Percentiles rank a stretch among this genome's conserved stretches.
Conservation (phyloP, 2,888 invertebrate genomes). For the Mythimna loreyi region DNA sequence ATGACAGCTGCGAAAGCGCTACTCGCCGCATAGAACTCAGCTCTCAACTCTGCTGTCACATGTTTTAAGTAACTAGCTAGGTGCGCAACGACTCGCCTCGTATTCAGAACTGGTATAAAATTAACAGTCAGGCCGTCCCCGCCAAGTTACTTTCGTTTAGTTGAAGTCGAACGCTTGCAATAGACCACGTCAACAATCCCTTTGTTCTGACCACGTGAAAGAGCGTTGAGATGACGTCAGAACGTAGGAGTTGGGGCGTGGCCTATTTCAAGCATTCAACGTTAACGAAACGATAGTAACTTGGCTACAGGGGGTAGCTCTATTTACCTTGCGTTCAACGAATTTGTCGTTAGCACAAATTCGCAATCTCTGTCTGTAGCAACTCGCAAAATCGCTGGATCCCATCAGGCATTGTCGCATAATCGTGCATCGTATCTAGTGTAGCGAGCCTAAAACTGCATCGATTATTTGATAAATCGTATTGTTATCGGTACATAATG, state of each 20-base stretch:
- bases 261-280: no score
- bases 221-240: no score
- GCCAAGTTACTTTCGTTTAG: no score
- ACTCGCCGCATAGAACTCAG: background rate
- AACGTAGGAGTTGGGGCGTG: no score
- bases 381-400: slow-evolving; percentile 2
- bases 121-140: no score
- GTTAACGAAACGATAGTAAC: no score
- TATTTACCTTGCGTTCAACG: background rate
- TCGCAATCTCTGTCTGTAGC: background rate
- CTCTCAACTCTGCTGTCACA: background rate
- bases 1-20: background rate
- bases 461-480: slow-evolving; percentile 86
- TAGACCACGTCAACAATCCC: no score
- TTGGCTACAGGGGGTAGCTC: no score
- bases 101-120: no score
- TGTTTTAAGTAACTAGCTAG: background rate
- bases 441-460: slow-evolving; percentile 71
- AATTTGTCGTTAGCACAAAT: background rate
- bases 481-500: slow-evolving; percentile 77
- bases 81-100: background rate
- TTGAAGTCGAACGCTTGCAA: no score
- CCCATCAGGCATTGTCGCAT: background rate
- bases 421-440: slow-evolving; percentile 6
- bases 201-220: no score